Evolutionary conservation across 2,888 invertebrate species (phyloP), one percentile per base, ranked within the genome.

Genomic region (Xestia ashworthii): DNA sequence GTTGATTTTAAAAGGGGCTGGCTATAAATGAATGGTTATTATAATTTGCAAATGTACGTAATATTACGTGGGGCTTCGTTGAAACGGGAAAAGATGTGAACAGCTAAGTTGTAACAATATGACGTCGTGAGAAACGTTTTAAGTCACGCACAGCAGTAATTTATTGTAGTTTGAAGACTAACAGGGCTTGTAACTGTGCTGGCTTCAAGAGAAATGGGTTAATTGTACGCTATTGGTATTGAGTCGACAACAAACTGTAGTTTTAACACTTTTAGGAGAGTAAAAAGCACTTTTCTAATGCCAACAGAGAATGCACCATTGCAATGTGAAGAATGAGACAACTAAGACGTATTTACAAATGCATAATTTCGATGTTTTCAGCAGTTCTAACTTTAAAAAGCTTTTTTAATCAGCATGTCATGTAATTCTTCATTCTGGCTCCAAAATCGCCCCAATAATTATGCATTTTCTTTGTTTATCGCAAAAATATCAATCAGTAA

Each of bases 81-180:
- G 48, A 70, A 78, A 81, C 85, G 81, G 80, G 69, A 74, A 69
- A 73, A 76, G 46, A 73, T 81, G 46, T 78, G 62, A 66, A 82
- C 74, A 68, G 85, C 64, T 71, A 79, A 81, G 60, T 76, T 76
- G 74, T 79, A 85, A 88, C 85, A 83, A 83, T 82, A 78, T 77
- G 73, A 77, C 50, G 67, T n/a, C 75, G 60, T 84, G 85, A 60
- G 83, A 83, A 83, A 64, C 60, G 71, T 41, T 81, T 74, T 46
- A 60, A 84, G 78, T 78, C 85, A 83, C 83, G 83, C 85, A 81
- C 78, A 78, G 72, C 72, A 53, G 67, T 84, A 84, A 84, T 71
- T 78, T 82, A 75, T 78, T 85, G 74, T 78, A 75, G 71, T 75
- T 78, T 75, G 58, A 67, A 73, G 71, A 73, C 62, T 83, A 83